phyloP scores from a whole-genome alignment of 2,113 vertebrate genomes.

The Circaetus gallicus region DNA sequence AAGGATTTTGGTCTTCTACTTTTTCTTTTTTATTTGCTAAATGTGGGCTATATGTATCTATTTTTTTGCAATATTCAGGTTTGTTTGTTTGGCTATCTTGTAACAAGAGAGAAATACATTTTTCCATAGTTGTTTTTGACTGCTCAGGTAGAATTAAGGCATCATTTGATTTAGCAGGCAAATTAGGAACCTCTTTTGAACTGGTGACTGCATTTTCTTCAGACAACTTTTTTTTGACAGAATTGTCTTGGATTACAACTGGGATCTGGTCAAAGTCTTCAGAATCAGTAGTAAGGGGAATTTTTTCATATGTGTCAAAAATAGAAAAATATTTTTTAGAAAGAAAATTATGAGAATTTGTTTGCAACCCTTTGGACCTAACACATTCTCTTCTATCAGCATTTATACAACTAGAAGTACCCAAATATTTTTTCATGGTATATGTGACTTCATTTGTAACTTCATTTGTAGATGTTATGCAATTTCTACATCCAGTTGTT shows the following conservation, averaged over 20 bases:
- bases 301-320: constrained; percentile 78
- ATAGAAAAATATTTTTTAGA: constrained; percentile 28
- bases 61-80: background rate
- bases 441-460: background rate
- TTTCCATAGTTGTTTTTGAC: background rate
- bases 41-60: background rate
- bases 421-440: background rate
- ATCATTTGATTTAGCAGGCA: background rate
- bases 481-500: background rate
- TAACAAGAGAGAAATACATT: background rate
- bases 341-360: background rate
- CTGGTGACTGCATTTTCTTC: background rate
- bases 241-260: constrained; percentile 33
- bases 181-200: background rate
- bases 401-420: background rate
- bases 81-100: background rate
- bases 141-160: background rate
- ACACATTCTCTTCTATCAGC: background rate
- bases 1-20: background rate
- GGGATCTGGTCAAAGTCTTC: constrained; percentile 45
- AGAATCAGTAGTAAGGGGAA: constrained; percentile 58
- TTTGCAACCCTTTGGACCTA: background rate
- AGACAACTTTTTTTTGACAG: background rate
- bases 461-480: background rate
- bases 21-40: background rate